phyloP scores from a whole-genome alignment of 2,113 vertebrate species.

The Poeciliopsis prolifica region DNA sequence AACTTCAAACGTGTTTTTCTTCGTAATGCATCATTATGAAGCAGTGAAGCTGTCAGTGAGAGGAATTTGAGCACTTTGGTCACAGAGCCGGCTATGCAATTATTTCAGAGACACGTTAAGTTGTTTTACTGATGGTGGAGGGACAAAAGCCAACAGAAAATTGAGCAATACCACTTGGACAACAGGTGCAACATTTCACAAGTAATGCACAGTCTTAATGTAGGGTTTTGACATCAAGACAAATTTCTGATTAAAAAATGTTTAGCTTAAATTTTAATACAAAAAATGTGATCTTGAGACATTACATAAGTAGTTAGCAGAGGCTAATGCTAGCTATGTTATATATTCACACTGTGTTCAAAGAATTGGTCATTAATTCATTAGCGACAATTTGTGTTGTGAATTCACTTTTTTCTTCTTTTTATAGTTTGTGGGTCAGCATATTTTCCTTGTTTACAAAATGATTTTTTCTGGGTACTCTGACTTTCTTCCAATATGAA shows the following conservation, averaged over 20 bases:
- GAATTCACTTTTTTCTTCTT: not conserved
- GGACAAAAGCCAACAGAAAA: constrained; percentile 35
- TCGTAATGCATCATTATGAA: constrained; percentile 74
- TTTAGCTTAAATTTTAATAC: too few species aligned
- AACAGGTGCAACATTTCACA: constrained; percentile 44
- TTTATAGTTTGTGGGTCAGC: not conserved
- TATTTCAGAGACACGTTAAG: constrained; percentile 41
- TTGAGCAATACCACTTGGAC: constrained; percentile 24
- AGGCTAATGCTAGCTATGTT: not conserved
- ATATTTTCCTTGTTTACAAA: not conserved
- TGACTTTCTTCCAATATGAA: not conserved
- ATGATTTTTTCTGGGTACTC: not conserved
- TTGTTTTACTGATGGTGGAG: constrained; percentile 32
- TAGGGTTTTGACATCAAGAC: not conserved
- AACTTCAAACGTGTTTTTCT: constrained; percentile 78
- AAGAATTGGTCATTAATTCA: not conserved
- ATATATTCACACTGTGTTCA: not conserved
- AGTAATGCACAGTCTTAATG: not conserved
- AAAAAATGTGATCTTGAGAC: too few species aligned
- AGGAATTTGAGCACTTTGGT: constrained; percentile 54
- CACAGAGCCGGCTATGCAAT: constrained; percentile 45
- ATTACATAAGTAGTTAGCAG: not conserved
- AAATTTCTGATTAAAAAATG: too few species aligned
- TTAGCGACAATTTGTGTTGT: not conserved
- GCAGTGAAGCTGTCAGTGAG: constrained; percentile 75